These are phyloP conservation scores for Acheta domesticus DNA, from an alignment of 2,888 invertebrate species.

Conservation along the genomic window DNA sequence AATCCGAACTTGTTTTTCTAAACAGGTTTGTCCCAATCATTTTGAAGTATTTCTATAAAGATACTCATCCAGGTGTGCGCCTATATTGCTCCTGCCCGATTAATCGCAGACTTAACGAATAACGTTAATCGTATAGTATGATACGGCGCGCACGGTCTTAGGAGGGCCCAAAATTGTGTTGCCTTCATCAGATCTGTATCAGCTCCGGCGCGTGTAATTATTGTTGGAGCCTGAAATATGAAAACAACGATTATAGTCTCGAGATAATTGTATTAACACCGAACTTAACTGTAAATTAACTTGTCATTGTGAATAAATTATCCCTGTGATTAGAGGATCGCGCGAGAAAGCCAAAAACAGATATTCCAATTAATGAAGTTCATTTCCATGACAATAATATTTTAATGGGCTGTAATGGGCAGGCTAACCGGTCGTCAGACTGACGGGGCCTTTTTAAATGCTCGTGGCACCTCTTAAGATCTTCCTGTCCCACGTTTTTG, in stretches of 20 bases:
- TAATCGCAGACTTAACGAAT: not conserved
- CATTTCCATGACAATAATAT: conserved; percentile 18
- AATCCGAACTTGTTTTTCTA: not conserved
- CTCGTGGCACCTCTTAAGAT: conserved; percentile 18
- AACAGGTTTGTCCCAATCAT: conserved; percentile 5
- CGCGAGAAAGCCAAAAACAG: conserved; percentile 8
- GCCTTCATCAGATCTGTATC: conserved; percentile 18
- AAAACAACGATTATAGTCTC: conserved; percentile 18
- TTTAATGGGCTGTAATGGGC: conserved; percentile 9
- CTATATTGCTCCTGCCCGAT: not conserved
- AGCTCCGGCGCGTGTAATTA: not conserved
- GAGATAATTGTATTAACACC: conserved; percentile 18
- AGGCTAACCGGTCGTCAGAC: conserved; percentile 10
- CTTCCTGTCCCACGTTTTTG: conserved; percentile 10
- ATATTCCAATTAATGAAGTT: conserved; percentile 18
- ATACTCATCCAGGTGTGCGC: conserved; percentile 2
- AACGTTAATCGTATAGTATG: not conserved
- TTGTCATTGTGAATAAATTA: conserved; percentile 18
- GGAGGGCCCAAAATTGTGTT: not conserved
- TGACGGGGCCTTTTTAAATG: not conserved
- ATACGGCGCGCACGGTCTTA: not conserved
- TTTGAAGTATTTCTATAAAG: conserved; percentile 6
- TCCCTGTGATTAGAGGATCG: conserved; percentile 1
- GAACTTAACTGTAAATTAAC: conserved; percentile 1
- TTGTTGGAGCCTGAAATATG: conserved; percentile 1